phyloP scores from a whole-genome alignment of 1,140 invertebrate genomes.

The Brachionus calyciflorus region DNA sequence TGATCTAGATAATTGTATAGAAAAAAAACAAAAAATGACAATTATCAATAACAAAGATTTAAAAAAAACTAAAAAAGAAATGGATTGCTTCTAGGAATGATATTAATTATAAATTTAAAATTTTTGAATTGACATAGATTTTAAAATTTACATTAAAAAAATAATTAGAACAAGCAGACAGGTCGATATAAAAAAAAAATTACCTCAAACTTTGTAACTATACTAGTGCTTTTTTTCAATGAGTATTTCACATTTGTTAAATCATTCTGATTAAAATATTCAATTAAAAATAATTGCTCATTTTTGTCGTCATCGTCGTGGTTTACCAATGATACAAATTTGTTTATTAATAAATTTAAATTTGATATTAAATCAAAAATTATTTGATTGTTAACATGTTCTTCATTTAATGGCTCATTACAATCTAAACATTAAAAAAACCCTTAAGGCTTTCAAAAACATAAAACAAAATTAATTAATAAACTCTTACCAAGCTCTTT shows the following conservation, averaged over 20 bases:
- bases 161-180: constrained; percentile 18
- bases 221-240: constrained; percentile 2
- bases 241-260: neutral
- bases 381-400: neutral
- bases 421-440: neutral
- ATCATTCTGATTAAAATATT: neutral
- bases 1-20: too few species aligned
- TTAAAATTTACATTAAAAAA: neutral
- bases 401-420: too few species aligned
- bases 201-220: constrained; percentile 22
- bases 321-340: neutral
- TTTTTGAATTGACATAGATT: too few species aligned
- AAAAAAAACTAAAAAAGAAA: too few species aligned
- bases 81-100: too few species aligned
- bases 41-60: too few species aligned
- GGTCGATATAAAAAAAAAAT: constrained; percentile 24
- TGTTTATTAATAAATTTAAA: constrained; percentile 7
- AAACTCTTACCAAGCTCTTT: neutral
- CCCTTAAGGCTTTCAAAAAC: too few species aligned
- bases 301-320: too few species aligned
- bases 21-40: too few species aligned
- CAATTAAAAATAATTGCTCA: neutral
- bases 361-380: neutral
- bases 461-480: too few species aligned
- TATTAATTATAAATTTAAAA: too few species aligned